Percentiles rank a stretch among this genome's conserved stretches.
phyloP scores from a whole-genome alignment of 2,113 vertebrate genomes.

The Eulacestoma nigropectus region DNA sequence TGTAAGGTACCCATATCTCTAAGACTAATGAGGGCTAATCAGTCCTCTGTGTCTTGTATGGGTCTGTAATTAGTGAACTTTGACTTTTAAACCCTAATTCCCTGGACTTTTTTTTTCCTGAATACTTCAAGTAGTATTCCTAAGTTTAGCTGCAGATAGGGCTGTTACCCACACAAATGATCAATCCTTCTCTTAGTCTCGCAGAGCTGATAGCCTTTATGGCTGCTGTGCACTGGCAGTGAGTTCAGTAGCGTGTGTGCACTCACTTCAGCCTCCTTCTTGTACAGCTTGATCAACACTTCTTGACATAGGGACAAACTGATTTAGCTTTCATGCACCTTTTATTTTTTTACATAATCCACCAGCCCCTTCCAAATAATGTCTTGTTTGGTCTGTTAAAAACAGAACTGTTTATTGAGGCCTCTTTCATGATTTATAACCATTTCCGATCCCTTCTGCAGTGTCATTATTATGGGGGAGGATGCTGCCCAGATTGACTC shows the following conservation, averaged over 20 bases:
- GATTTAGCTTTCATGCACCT: not conserved
- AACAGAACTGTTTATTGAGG: not conserved
- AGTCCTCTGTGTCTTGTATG: not conserved
- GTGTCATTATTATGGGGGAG: not conserved
- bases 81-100: not conserved
- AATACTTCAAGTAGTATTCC: not conserved
- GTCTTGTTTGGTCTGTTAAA: not conserved
- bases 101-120: not conserved
- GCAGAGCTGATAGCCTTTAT: not conserved
- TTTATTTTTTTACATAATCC: not conserved
- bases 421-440: not conserved
- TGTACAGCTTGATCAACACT: not conserved
- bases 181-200: not conserved
- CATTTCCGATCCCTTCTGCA: not conserved
- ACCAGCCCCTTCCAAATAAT: not conserved
- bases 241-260: not conserved
- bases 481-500: not conserved
- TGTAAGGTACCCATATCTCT: not conserved
- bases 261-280: not conserved
- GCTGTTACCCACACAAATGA: not conserved
- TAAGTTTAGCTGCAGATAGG: not conserved
- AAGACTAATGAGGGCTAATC: not conserved
- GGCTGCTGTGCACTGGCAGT: not conserved
- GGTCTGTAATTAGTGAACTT: not conserved
- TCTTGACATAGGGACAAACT: not conserved